These are phyloP conservation scores for Platichthys flesus DNA, from an alignment of 2,113 vertebrate species.

Conservation along the genomic window DNA sequence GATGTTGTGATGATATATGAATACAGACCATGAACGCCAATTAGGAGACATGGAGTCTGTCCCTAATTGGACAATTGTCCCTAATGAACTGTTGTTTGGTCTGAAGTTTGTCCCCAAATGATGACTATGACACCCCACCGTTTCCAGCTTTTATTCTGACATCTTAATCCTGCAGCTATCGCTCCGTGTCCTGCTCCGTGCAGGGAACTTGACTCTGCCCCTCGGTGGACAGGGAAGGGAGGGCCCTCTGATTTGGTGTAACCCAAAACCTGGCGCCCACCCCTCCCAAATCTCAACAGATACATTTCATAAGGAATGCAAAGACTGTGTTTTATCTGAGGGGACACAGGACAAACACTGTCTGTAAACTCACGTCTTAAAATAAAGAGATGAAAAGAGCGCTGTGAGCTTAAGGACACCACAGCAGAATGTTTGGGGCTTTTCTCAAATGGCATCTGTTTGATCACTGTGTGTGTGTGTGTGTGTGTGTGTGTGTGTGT, in stretches of 20 bases:
- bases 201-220: conserved; percentile 5
- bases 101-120: no score
- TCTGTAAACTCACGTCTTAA: conserved; percentile 75
- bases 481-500: conserved; percentile 16
- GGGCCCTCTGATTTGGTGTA: conserved; percentile 77
- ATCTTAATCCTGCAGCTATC: not conserved
- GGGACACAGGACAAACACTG: conserved; percentile 77
- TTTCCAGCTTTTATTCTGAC: conserved; percentile 8
- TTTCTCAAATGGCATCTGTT: conserved; percentile 73
- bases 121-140: not conserved
- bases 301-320: conserved; percentile 80
- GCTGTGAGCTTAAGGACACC: conserved; percentile 63
- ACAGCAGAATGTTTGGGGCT: conserved; percentile 58
- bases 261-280: conserved; percentile 82
- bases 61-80: no score
- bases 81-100: no score
- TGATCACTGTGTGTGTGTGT: conserved; percentile 54
- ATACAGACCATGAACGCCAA: no score
- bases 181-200: not conserved
- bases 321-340: conserved; percentile 81
- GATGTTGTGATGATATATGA: no score
- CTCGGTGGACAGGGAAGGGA: conserved; percentile 57
- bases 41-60: no score
- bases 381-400: conserved; percentile 79
- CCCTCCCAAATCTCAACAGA: conserved; percentile 81